phyloP scores from a whole-genome alignment of 2,888 invertebrate species.

The Mythimna ferrago region DNA sequence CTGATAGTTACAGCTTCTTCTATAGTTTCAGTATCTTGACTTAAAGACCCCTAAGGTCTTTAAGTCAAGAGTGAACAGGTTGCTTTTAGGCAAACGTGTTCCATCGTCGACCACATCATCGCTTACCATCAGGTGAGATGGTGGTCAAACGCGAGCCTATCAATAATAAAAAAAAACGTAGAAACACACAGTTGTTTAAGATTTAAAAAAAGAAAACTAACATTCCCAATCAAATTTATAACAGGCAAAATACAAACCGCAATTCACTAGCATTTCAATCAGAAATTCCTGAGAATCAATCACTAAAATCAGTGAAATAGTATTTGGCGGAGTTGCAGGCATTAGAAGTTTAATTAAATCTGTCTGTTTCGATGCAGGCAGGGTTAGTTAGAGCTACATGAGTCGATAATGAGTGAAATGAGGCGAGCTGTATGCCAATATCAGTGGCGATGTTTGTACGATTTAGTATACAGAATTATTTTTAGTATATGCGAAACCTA shows the following conservation, averaged over 20 bases:
- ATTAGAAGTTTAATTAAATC: slow-evolving; percentile 45
- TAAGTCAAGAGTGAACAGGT: no score
- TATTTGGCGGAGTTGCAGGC: slow-evolving; percentile 1
- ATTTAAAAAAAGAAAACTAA: no score
- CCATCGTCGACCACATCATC: no score
- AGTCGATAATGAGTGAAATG: slow-evolving; percentile 47
- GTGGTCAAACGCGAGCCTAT: no score
- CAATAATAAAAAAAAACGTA: no score
- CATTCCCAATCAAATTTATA: neutral
- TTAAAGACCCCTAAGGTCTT: no score
- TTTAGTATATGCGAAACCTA: no score
- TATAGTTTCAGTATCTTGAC: no score
- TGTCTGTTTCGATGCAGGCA: slow-evolving; percentile 20
- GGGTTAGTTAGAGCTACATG: slow-evolving; percentile 38
- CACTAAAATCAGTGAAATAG: slow-evolving; percentile 16
- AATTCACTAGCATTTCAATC: neutral
- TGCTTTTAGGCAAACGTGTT: no score
- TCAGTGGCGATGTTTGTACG: slow-evolving; percentile 18
- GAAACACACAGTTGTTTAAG: no score
- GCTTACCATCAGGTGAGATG: no score
- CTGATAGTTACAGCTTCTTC: no score
- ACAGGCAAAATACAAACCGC: neutral
- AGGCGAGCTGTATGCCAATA: slow-evolving; percentile 37
- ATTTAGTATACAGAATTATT: neutral
- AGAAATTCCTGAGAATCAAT: slow-evolving; percentile 18